Evolutionary conservation across 2,888 invertebrate genomes (phyloP), one percentile per base, ranked within the genome.

Genomic region (Erannis defoliaria): DNA sequence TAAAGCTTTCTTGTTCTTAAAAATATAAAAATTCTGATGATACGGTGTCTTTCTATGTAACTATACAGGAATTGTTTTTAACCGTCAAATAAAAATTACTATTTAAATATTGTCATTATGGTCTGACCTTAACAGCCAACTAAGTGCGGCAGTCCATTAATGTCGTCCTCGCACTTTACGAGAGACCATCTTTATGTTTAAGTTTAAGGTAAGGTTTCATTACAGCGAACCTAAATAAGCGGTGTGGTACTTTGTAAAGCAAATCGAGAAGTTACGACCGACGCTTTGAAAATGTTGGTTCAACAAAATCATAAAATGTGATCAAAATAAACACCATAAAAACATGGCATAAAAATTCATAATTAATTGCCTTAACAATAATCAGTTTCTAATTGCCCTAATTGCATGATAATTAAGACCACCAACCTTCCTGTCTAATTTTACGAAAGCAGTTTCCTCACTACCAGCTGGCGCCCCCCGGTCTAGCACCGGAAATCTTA

Each of bases 91-190:
- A 77, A 77, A 76, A 74, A 70, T 63, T 53, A 64, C 58, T 74
- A 67, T 75, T 81, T 74, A 77, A 74, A 71, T 70, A 74, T 76
- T 71, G 69, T 67, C 72, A 74, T 73, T 72, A 65, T 60, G 40
- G 23, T 33, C 54, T 78, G 80, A 84, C 85, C 82, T 84, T 74
- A 79, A 67, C 69, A 60, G 70, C 61, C 61, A 74, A 76, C 75
- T 82, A 80, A 81, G 77, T 78, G 78, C 76, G 69, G 75, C 74
- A 74, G 68, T 76, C 78, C 81, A 87, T 88, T 87, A 84, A 78
- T 72, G 76, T 80, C 76, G 83, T 80, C 84, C 88, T 85, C 86
- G 84, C 80, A 82, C 85, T 88, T 85, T 83, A 75, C 73, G 65
- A 63, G 48, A 53, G 18, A 38, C 42, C 66, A 67, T 67, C 66